Evolutionary conservation across 1,140 invertebrate genomes (phyloP).

Genomic region (Tetramorium simillimum): DNA sequence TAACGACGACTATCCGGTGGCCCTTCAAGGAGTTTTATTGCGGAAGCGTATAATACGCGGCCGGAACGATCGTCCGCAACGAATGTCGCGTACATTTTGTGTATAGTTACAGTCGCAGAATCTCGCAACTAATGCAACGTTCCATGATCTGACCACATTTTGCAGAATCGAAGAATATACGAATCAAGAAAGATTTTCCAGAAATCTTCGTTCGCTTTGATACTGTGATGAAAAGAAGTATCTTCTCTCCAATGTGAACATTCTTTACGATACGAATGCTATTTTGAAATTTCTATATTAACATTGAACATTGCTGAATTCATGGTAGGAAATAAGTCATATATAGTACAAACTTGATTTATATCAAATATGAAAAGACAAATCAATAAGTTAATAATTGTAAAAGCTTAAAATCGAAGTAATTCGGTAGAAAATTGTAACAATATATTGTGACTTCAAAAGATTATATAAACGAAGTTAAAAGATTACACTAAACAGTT

Average conservation of each 20-base stretch:
- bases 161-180: neutral
- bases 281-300: neutral
- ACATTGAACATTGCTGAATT: neutral
- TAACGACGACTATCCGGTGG: constrained; percentile 43
- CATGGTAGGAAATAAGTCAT: neutral
- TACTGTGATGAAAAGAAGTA: neutral
- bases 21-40: constrained; percentile 40
- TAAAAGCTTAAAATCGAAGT: neutral
- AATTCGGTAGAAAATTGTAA: neutral
- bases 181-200: constrained; percentile 13
- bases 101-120: neutral
- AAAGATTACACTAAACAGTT: neutral
- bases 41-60: constrained; percentile 45
- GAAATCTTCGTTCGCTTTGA: constrained; percentile 6
- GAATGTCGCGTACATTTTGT: constrained; percentile 32
- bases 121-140: constrained; percentile 28
- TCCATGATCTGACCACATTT: constrained; percentile 8
- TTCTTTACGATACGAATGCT: neutral
- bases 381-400: constrained; percentile 17
- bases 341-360: neutral
- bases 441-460: neutral
- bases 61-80: constrained; percentile 13
- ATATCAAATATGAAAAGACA: neutral
- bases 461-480: neutral
- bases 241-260: neutral